phyloP scores from a whole-genome alignment of 2,888 invertebrate species.

The Acanthosoma haemorrhoidale region DNA sequence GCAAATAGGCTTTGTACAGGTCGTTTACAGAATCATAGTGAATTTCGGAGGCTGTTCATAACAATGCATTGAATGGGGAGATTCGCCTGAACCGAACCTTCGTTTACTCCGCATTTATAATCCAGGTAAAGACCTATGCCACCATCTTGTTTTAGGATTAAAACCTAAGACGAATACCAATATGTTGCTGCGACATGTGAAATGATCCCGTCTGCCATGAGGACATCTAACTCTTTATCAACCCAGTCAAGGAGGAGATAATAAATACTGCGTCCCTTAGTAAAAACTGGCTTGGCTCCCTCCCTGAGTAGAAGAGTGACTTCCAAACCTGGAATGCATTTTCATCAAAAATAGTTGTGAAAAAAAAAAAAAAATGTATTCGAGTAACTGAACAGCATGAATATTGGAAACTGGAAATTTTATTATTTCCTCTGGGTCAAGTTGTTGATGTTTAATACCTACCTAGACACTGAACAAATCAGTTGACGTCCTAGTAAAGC shows the following conservation, averaged over 20 bases:
- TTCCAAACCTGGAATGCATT: no score
- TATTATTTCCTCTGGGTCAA: neutral
- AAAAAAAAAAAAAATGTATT: neutral
- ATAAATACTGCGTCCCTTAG: slow-evolving; percentile 29
- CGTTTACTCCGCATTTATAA: neutral
- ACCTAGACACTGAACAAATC: no score
- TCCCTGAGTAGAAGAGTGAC: slow-evolving; percentile 16
- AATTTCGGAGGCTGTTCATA: neutral
- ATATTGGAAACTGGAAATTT: neutral
- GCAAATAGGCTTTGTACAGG: neutral
- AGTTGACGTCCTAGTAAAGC: no score
- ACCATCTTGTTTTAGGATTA: no score
- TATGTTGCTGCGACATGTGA: neutral
- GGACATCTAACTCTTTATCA: neutral
- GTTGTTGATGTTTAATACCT: no score
- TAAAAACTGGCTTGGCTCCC: slow-evolving; percentile 29
- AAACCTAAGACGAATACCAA: no score
- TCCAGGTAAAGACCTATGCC: no score
- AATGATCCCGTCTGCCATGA: neutral
- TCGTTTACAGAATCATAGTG: neutral
- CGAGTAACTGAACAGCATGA: neutral
- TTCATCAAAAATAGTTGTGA: neutral
- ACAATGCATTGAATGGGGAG: neutral
- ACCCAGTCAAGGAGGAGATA: neutral
- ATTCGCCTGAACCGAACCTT: neutral